Base-by-base conservation (phyloP, 35 echinoderm and acorn worm species). In the Ptychodera flava region DNA sequence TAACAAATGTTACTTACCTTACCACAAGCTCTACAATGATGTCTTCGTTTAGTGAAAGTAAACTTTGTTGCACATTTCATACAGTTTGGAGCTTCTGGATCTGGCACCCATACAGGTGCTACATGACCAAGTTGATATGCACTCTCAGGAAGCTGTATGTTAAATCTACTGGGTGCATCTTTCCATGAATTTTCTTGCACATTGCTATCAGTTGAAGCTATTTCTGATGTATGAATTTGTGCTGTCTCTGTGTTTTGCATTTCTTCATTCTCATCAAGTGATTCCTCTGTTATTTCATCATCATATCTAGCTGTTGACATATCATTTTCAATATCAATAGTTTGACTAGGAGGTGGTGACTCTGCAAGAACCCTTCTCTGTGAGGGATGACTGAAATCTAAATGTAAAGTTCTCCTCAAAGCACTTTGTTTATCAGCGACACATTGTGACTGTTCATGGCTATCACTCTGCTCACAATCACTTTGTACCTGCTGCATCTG, bases 11-110 rank as follows among this genome's bases (percentile, higher is more conserved):
- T 1, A 53, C 75, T 90, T 86, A 99, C 96, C 92, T 99, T 99
- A 30, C 92, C 96, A 89, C 96, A 99, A 29, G 96, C 96, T 88
- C 96, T 90, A 86, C 96, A 99, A 37, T 99, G 96, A 88, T 99
- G 96, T 33, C 96, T 88, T 78, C 96, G 53, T 83, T 99, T 99
- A 35, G 92, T 94, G 83, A 99, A 99, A 0, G 96, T 99, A 82
- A 99, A 99, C 78, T 94, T 99, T 29, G 78, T n/a, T 36, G 75
- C 53, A 80, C 96, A 99, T 27, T 90, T 92, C 96, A 99, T 99
- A 38, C 96, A 99, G 37, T 81, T 85, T 14, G 85, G 84, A 33
- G 96, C 96, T 16, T 93, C 92, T 32, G 88, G 85, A 82, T 99
- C 96, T 28, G 96, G 96, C 16, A 99, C 87, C 96, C 96, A 99